These are phyloP conservation scores for Diorhabda carinulata DNA, from an alignment of 1,140 invertebrate species.

Conservation along the genomic window DNA sequence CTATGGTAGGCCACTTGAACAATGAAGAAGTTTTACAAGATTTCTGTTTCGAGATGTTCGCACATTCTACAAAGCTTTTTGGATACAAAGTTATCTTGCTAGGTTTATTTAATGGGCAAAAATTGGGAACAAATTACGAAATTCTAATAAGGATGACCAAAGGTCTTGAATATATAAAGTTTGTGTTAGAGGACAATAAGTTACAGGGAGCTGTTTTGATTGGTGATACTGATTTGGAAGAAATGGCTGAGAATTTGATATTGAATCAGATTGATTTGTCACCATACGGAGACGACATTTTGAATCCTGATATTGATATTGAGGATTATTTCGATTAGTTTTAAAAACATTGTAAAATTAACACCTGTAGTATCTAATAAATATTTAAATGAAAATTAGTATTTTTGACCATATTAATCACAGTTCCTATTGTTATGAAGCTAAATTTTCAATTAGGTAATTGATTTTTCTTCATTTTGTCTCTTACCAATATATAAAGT, in stretches of 20 bases:
- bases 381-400: background rate
- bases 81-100: conserved; percentile 91
- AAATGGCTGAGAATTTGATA: conserved; percentile 98
- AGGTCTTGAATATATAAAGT: conserved; percentile 84
- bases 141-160: conserved; percentile 82
- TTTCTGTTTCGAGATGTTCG: conserved; percentile 96
- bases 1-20: conserved; percentile 69
- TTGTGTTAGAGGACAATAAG: conserved; percentile 78
- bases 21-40: conserved; percentile 68
- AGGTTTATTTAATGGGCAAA: conserved; percentile 93
- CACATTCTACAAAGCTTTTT: conserved; percentile 94
- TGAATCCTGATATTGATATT: conserved; percentile 94
- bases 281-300: conserved; percentile 83
- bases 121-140: conserved; percentile 78
- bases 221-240: conserved; percentile 95
- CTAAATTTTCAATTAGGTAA: no score
- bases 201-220: conserved; percentile 93
- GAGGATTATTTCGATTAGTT: conserved; percentile 97
- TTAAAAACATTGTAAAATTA: no score
- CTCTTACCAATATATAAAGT: no score
- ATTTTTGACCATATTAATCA: no score
- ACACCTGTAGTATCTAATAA: background rate
- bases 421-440: no score
- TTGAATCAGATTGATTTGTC: conserved; percentile 90
- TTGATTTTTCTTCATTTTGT: no score